Percentiles rank a stretch among this genome's conserved stretches.
Evolutionary conservation across 2,888 invertebrate species (phyloP).

Genomic region (Euclidia mi): DNA sequence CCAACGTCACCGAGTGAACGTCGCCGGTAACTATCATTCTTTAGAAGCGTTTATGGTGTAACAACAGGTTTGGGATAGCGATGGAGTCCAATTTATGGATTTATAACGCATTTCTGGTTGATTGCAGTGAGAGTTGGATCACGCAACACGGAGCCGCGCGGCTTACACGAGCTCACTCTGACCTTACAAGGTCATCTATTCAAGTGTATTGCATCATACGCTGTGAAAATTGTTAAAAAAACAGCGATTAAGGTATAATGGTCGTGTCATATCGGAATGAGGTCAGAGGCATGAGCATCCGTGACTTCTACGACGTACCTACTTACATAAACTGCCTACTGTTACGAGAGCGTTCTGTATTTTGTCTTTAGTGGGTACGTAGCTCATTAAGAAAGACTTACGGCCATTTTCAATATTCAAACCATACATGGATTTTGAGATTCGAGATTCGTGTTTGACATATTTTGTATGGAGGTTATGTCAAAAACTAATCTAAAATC

Average conservation of each 20-base stretch:
- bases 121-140: constrained; percentile 32
- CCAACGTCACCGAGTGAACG: constrained; percentile 49
- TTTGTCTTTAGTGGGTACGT: constrained; percentile 31
- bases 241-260: constrained; percentile 52
- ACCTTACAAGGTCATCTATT: constrained; percentile 51
- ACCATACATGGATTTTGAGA: no score
- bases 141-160: constrained; percentile 25
- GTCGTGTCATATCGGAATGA: constrained; percentile 47
- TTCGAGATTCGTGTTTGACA: no score
- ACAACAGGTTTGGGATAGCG: constrained; percentile 48
- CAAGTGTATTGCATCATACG: constrained; percentile 18
- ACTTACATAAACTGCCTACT: constrained; percentile 62
- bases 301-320: constrained; percentile 41
- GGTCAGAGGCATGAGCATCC: constrained; percentile 45
- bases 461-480: no score
- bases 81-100: constrained; percentile 38
- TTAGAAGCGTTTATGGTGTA: constrained; percentile 44
- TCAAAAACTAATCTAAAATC: no score
- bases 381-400: constrained; percentile 40
- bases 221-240: constrained; percentile 35
- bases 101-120: constrained; percentile 27
- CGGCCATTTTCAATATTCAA: no score
- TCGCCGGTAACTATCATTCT: constrained; percentile 29
- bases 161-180: constrained; percentile 16
- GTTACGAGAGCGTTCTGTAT: constrained; percentile 46